Conservation (phyloP, 2,797 vertebrate genomes). For the Cephalopachus bancanus region DNA sequence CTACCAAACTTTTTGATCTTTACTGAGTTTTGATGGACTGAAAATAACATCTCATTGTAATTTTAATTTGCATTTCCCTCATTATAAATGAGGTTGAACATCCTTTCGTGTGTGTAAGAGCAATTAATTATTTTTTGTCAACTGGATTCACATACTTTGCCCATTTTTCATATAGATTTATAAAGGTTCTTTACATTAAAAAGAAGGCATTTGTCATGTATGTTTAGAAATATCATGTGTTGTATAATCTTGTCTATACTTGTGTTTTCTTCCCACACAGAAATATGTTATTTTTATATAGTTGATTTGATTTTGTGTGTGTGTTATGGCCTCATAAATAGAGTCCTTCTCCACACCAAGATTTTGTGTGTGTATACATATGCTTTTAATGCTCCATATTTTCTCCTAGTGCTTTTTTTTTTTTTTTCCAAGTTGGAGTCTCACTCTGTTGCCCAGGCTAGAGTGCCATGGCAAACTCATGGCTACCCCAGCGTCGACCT, state of each 20-base stretch:
- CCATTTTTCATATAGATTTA: conserved; percentile 16
- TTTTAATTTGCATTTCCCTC: conserved; percentile 16
- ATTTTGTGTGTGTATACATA: not conserved
- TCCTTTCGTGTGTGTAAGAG: not conserved
- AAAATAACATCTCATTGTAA: not conserved
- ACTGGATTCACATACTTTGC: not conserved
- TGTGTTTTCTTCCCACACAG: not conserved
- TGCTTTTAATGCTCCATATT: not conserved
- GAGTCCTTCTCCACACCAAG: not conserved
- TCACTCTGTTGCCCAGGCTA: too few relatives aligned
- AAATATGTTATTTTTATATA: not conserved
- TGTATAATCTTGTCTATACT: not conserved
- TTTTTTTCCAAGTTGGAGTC: too few relatives aligned
- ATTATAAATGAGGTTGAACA: not conserved
- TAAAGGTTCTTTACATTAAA: not conserved
- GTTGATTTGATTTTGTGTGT: not conserved
- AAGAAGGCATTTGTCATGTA: not conserved
- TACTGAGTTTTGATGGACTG: not conserved
- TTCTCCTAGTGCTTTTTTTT: conserved; percentile 7
- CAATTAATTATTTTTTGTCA: not conserved
- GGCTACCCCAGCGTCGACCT: too few relatives aligned
- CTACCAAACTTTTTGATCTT: not conserved
- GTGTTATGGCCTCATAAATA: not conserved
- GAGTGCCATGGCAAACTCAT: too few relatives aligned
- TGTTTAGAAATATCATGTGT: conserved; percentile 24